phyloP scores from a whole-genome alignment of 2,113 vertebrate species.

The human region DNA sequence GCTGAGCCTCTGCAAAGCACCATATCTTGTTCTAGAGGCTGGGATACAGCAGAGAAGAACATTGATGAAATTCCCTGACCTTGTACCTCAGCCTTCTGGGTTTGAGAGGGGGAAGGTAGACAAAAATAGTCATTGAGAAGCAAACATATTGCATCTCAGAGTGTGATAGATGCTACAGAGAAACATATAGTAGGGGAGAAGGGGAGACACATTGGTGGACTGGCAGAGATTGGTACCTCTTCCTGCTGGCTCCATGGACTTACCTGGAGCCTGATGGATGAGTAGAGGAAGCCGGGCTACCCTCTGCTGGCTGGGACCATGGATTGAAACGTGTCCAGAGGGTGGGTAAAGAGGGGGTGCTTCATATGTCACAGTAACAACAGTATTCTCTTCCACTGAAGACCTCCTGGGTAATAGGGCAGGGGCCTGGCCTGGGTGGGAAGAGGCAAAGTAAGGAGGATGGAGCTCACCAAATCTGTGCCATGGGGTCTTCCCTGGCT shows the following conservation, averaged over 20 bases:
- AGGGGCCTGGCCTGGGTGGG: background rate
- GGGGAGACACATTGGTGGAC: rapidly evolving
- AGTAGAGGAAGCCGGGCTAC: background rate
- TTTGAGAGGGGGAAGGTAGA: background rate
- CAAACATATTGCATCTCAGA: background rate
- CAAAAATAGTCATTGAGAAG: background rate
- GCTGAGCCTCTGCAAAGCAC: background rate
- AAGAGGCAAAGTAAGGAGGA: background rate
- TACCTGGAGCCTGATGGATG: background rate
- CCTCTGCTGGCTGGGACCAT: background rate
- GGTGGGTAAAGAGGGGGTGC: background rate
- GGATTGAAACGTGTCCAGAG: background rate
- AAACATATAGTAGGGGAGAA: rapidly evolving
- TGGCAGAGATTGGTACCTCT: rapidly evolving
- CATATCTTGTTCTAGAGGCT: too few species aligned
- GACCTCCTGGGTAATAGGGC: background rate
- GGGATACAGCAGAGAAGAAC: background rate
- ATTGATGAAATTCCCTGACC: background rate
- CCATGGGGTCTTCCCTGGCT: background rate
- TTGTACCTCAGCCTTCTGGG: background rate
- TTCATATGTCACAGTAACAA: background rate
- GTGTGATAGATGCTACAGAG: background rate
- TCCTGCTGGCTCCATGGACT: background rate
- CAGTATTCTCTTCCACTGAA: background rate
- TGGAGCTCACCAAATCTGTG: too few species aligned